Percentiles rank a stretch among this genome's conserved stretches.
Evolutionary conservation across 2,797 vertebrate genomes (phyloP).

Genomic region (Dallia pectoralis): DNA sequence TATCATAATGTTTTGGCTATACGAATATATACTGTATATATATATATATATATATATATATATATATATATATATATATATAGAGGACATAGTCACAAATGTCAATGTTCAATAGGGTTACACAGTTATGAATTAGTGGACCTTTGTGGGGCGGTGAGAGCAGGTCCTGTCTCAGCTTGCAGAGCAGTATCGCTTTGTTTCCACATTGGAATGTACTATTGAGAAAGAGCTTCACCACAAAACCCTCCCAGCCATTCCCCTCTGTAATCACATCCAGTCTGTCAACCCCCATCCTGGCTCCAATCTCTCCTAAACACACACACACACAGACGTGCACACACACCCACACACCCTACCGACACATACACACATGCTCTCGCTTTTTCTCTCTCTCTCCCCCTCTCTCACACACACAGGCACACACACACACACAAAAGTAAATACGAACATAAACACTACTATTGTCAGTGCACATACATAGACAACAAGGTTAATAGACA

Average conservation of each 20-base stretch:
- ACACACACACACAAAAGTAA: constrained; percentile 33
- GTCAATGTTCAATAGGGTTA: constrained; percentile 35
- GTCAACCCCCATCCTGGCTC: constrained; percentile 66
- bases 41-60: too few relatives aligned
- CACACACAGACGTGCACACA: neutral
- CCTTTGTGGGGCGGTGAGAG: constrained; percentile 50
- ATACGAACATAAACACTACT: neutral
- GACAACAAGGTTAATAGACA: constrained; percentile 1
- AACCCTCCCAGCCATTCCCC: constrained; percentile 72
- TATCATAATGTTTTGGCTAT: too few relatives aligned
- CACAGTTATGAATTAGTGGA: constrained; percentile 45
- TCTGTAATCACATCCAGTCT: constrained; percentile 76
- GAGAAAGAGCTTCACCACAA: constrained; percentile 70
- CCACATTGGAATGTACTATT: constrained; percentile 76
- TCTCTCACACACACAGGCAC: constrained; percentile 45
- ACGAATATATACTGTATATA: too few relatives aligned
- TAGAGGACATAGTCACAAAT: constrained; percentile 25
- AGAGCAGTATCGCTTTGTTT: constrained; percentile 51
- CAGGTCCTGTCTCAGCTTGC: constrained; percentile 65
- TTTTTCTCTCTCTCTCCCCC: too few relatives aligned
- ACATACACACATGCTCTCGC: constrained; percentile 54
- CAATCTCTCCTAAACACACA: constrained; percentile 29
- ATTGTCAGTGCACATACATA: constrained; percentile 6
- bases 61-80: too few relatives aligned
- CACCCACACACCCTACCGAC: neutral